Base-by-base conservation (phyloP, 2,113 vertebrate species). In the Anser cygnoides region DNA sequence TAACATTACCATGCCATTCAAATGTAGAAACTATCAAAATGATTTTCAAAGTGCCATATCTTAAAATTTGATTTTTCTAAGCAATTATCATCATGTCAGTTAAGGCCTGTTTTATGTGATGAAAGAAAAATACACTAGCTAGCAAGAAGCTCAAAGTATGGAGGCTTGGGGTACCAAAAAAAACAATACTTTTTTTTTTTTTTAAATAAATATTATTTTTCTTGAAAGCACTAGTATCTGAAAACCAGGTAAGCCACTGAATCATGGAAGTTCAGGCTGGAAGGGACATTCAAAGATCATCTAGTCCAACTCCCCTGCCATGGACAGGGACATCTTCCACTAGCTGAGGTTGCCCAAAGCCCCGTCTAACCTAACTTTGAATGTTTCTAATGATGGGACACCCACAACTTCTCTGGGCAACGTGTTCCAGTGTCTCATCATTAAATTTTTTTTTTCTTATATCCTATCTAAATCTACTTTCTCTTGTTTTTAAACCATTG, bases 21-120 rank as follows among this genome's bases (percentile, higher is more conserved):
- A 97, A 96, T 80, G 97, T 95, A 97, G 80, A 95, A 89, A 97
- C 96, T 89, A 96, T 65, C 90, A 97, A 97, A 97, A 96, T 86
- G 76, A 93, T 88, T 95, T 96, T 96, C 94, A 96, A 97, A 81
- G 86, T 92, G 91, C 97, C 80, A 35, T 95, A 94, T 90, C 92
- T 97, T 93, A 96, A 96, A 95, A 84, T 70, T 95, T 93, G 68
- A 19, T 43, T 80, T 79, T 72, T 88, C n/a, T 73, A 97, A 93
- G 93, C 92, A 82, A 92, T 93, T 84, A 81, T 31, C 66, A 22
- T 85, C 89, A 97, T 86, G 92, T 97, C 92, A 97, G 43, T 97
- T 96, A 95, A 96, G 95, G 97, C 81, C 85, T 94, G 89, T 91
- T 93, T 94, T 92, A 94, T 65, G 89, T 49, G 89, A 92, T 19